Conservation (phyloP, 2,888 invertebrate genomes). For the Endomychus coccineus region DNA sequence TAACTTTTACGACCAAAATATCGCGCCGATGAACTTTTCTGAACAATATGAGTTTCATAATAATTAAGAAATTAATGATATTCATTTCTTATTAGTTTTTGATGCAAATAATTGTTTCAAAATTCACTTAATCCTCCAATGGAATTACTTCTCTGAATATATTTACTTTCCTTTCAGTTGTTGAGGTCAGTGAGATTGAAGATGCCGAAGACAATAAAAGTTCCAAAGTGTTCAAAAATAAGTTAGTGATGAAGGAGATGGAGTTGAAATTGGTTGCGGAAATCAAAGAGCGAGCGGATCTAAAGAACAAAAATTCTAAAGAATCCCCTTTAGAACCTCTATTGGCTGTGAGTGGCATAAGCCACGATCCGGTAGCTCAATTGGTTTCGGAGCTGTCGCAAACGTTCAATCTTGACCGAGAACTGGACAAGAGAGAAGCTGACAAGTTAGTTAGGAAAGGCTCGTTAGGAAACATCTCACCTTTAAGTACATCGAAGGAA, state of each 20-base stretch:
- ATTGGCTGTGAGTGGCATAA: slow-evolving; percentile 47
- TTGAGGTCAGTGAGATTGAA: too few relatives aligned
- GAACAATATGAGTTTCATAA: too few relatives aligned
- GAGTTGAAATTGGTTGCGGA: slow-evolving; percentile 75
- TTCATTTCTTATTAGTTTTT: too few relatives aligned
- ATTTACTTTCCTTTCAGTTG: too few relatives aligned
- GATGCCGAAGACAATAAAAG: slow-evolving; percentile 37
- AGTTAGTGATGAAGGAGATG: slow-evolving; percentile 71
- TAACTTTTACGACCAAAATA: too few relatives aligned
- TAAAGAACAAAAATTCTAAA: slow-evolving; percentile 51
- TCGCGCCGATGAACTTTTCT: too few relatives aligned
- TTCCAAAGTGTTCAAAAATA: slow-evolving; percentile 44
- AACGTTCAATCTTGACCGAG: slow-evolving; percentile 61
- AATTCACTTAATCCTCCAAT: too few relatives aligned
- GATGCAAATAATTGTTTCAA: too few relatives aligned
- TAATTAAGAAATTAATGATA: too few relatives aligned
- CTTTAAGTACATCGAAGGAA: slow-evolving; percentile 25
- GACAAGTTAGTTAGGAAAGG: slow-evolving; percentile 25
- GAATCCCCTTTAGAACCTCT: slow-evolving; percentile 46
- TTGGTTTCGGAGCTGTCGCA: slow-evolving; percentile 80
- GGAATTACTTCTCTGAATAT: too few relatives aligned
- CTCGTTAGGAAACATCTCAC: slow-evolving; percentile 24
- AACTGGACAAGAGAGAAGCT: slow-evolving; percentile 44
- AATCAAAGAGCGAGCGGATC: slow-evolving; percentile 71
- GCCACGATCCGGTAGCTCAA: slow-evolving; percentile 68